A percentile compares a stretch with the other conserved stretches of the same genome.
Evolutionary conservation across 2,797 vertebrate species (phyloP).

Genomic region (Onychomys arenicola): DNA sequence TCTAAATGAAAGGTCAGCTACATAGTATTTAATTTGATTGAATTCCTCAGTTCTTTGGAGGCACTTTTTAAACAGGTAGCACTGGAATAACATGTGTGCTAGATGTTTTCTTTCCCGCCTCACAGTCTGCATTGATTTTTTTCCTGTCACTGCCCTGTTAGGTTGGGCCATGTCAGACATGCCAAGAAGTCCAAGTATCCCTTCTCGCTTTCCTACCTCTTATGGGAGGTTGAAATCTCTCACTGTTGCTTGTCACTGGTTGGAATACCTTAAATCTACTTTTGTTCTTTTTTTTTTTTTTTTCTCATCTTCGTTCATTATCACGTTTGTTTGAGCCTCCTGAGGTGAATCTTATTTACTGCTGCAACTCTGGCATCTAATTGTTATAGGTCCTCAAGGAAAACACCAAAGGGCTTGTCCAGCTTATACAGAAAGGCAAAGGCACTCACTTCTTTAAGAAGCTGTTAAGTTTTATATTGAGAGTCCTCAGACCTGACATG

Average conservation of each 20-base stretch:
- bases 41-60: constrained; percentile 14
- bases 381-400: neutral
- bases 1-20: constrained; percentile 26
- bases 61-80: neutral
- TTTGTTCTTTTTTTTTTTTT: neutral
- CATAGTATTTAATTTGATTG: neutral
- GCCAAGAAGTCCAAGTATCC: neutral
- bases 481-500: neutral
- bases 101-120: neutral
- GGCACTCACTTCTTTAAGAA: neutral
- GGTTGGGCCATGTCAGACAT: accelerated
- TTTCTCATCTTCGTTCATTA: neutral
- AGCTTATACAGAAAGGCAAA: neutral
- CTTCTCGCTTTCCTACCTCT: neutral
- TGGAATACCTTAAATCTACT: neutral
- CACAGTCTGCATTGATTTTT: neutral
- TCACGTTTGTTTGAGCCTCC: neutral
- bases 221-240: neutral
- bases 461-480: neutral
- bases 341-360: neutral
- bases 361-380: neutral
- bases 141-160: neutral
- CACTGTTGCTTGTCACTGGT: neutral
- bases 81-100: neutral
- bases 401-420: neutral